Conservation (phyloP, 2,888 invertebrate genomes). For the Sminthurides aquaticus region DNA sequence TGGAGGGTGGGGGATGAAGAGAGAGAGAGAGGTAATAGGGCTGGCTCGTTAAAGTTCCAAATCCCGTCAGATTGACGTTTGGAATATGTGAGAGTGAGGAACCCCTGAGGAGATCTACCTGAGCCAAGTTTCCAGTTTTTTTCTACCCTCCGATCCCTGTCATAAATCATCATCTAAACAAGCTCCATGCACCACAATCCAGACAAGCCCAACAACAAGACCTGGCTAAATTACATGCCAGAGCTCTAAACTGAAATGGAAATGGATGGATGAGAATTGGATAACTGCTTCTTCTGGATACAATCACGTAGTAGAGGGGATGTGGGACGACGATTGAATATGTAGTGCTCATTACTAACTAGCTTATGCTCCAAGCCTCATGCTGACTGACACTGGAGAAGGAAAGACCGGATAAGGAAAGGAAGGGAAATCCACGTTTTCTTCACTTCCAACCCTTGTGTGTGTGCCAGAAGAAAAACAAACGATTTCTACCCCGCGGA, state of each 20-base stretch:
- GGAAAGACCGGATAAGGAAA: background rate
- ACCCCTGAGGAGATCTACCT: constrained; percentile 9
- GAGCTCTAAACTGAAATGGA: background rate
- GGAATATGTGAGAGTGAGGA: background rate
- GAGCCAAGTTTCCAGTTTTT: constrained; percentile 5
- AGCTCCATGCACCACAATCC: constrained; percentile 7
- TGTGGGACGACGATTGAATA: background rate
- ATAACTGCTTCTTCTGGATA: constrained; percentile 2
- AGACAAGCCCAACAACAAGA: constrained; percentile 6
- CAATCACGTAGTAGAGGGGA: background rate
- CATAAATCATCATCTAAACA: constrained; percentile 19
- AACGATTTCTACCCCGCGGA: background rate
- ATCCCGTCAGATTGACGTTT: constrained; percentile 9
- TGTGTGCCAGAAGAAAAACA: background rate
- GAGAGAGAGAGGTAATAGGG: background rate
- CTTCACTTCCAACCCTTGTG: background rate
- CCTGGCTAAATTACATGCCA: constrained; percentile 1
- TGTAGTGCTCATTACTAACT: no score
- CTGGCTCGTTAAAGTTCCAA: constrained; percentile 3
- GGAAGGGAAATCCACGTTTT: background rate
- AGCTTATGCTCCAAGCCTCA: no score
- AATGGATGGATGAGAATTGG: constrained; percentile 6
- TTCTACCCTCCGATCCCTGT: constrained; percentile 13
- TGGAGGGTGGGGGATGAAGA: background rate
- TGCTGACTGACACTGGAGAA: background rate